Percentiles rank a stretch among this genome's conserved stretches.
phyloP scores from a whole-genome alignment of 2,113 vertebrate genomes.

The Heterotis niloticus region DNA sequence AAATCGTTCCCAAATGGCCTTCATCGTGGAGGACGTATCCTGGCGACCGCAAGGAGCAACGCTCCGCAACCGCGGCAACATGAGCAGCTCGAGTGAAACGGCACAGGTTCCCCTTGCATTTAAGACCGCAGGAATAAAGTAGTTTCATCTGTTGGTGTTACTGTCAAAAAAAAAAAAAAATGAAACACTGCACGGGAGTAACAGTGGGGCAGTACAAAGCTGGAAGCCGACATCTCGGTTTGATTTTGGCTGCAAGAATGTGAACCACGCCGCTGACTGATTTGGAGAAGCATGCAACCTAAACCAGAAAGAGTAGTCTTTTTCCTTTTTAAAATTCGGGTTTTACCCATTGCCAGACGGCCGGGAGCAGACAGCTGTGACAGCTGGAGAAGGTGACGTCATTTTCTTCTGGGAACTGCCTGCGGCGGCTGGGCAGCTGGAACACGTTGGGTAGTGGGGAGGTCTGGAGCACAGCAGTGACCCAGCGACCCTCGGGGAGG shows the following conservation, averaged over 20 bases:
- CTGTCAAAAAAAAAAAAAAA: constrained; percentile 16
- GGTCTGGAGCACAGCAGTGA: no score
- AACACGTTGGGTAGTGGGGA: neutral
- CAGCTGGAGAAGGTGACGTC: constrained; percentile 21
- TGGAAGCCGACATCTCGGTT: neutral
- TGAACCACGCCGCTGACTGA: neutral
- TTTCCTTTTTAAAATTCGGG: neutral
- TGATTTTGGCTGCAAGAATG: neutral
- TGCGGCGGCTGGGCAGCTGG: neutral
- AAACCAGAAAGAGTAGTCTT: neutral
- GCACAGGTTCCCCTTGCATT: constrained; percentile 16
- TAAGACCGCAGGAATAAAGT: neutral
- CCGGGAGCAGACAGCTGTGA: neutral
- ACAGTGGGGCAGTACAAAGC: neutral
- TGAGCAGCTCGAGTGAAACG: neutral
- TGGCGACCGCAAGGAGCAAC: neutral
- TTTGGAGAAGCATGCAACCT: neutral
- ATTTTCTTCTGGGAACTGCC: neutral
- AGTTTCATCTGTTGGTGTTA: neutral
- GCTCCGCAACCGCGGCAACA: neutral
- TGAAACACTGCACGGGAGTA: neutral
- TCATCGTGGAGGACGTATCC: constrained; percentile 26
- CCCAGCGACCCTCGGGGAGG: no score
- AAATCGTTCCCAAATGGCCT: constrained; percentile 42
- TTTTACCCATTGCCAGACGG: neutral